Evolutionary conservation across 2,113 vertebrate genomes (phyloP).

Genomic region (Oophaga pumilio): DNA sequence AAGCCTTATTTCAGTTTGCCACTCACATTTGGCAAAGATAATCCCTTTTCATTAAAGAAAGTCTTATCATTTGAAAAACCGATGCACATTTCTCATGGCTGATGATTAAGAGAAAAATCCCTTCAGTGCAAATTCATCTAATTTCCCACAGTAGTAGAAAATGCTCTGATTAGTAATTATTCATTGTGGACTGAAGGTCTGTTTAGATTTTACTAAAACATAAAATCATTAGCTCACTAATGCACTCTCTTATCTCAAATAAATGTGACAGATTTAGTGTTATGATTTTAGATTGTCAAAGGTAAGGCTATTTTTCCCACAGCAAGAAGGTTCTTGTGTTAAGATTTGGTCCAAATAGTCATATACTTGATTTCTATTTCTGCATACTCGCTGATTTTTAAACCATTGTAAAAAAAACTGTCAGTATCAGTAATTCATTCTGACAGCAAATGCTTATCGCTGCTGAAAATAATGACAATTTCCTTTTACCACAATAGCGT

Average conservation of each 20-base stretch:
- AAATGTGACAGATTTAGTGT: constrained; percentile 34
- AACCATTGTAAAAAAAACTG: constrained; percentile 41
- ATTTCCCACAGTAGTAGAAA: background rate
- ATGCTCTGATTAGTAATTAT: background rate
- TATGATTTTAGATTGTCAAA: constrained; percentile 25
- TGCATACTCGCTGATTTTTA: background rate
- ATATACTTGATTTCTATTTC: background rate
- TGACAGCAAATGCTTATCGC: background rate
- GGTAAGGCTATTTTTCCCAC: constrained; percentile 10
- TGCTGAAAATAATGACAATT: background rate
- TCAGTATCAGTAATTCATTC: constrained; percentile 6
- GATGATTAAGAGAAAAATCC: background rate
- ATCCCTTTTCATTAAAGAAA: too few relatives aligned
- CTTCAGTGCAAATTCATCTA: background rate
- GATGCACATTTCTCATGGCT: background rate
- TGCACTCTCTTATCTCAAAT: constrained; percentile 46
- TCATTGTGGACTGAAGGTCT: background rate
- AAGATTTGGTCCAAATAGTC: constrained; percentile 10
- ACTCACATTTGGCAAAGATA: too few relatives aligned
- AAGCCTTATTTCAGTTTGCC: too few relatives aligned
- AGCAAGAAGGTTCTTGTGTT: constrained; percentile 6
- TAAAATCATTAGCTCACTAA: constrained; percentile 45
- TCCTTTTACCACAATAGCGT: background rate
- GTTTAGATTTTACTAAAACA: constrained; percentile 15
- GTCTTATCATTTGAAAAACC: background rate